Base-by-base conservation (phyloP, 2,113 vertebrate species). In the Dasyornis broadbenti region DNA sequence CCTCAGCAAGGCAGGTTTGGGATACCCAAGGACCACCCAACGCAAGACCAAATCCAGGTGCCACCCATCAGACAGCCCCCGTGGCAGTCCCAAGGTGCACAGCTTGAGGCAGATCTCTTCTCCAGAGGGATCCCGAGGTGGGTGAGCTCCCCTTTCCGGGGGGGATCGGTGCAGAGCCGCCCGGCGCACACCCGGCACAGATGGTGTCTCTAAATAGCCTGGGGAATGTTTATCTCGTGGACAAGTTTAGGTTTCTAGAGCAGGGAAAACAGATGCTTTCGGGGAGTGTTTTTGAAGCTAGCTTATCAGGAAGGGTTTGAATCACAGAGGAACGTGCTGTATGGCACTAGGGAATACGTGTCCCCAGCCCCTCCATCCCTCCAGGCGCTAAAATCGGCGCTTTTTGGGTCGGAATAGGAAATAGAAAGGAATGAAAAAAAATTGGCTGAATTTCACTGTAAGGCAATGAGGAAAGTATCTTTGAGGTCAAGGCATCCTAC, bases 181-280 rank as follows among this genome's bases (percentile, higher is more conserved):
- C 78, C n/a, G 4, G 70, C 9, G 4, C 39, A 0, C 40, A 0
- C 73, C 71, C 33, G 0, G 86, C 86, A 92, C 95, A 97, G 96
- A 97, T 95, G 95, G 96, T 4, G 20, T 64, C 96, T 96, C 83
- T 64, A 96, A 97, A 96, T 95, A 96, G 91, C 77, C 61, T 7
- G 30, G 73, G 73, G 78, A 95, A 89, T 92, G 83, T 94, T 95
- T 89, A 56, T 82, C 86, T 84, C 21, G 3, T 79, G 78, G 83
- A 79, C 86, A 68, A 94, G 91, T 97, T 97, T 95, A 95, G 91
- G 93, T 95, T 96, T 95, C 93, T 96, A 75, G 93, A 95, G 93
- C 94, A 94, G 73, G 71, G 77, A 89, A 96, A 95, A 86, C 95
- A 97, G 95, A 97, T 96, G 95, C 94, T 94, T 92, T 94, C 6